Evolutionary conservation across 1,140 invertebrate genomes (phyloP).

Genomic region (Zaprionus kolodkinae): DNA sequence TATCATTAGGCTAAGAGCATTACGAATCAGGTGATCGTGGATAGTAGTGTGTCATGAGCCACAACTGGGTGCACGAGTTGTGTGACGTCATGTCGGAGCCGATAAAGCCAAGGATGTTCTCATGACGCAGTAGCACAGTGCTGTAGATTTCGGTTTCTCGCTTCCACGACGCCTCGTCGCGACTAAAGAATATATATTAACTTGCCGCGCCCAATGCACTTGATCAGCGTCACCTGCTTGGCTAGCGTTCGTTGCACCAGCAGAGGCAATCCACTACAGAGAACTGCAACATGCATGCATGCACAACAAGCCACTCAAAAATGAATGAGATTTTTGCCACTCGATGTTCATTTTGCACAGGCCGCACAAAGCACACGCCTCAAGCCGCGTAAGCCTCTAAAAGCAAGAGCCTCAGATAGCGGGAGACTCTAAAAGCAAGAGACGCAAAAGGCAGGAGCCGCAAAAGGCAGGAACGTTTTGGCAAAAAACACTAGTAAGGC

Average conservation of each 20-base stretch:
- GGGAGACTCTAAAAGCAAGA: too few species aligned
- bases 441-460: too few species aligned
- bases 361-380: too few species aligned
- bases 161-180: constrained; percentile 94
- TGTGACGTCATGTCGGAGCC: constrained; percentile 95
- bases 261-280: constrained; percentile 91
- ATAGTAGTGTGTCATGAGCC: constrained; percentile 97
- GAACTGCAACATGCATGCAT: too few species aligned
- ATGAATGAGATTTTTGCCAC: too few species aligned
- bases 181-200: constrained; percentile 96
- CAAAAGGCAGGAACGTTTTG: too few species aligned
- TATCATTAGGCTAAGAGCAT: constrained; percentile 90
- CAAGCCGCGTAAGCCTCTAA: too few species aligned
- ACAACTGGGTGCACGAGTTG: constrained; percentile 94
- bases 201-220: constrained; percentile 93
- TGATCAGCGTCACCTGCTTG: constrained; percentile 88
- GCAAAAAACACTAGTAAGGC: too few species aligned
- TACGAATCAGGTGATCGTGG: constrained; percentile 93
- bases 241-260: constrained; percentile 92
- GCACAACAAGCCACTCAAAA: too few species aligned
- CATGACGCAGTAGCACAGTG: constrained; percentile 92
- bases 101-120: constrained; percentile 95
- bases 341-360: too few species aligned
- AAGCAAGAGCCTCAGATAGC: too few species aligned
- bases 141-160: constrained; percentile 96